Evolutionary conservation across 1,140 invertebrate genomes (phyloP).

Genomic region (Agrilus planipennis): DNA sequence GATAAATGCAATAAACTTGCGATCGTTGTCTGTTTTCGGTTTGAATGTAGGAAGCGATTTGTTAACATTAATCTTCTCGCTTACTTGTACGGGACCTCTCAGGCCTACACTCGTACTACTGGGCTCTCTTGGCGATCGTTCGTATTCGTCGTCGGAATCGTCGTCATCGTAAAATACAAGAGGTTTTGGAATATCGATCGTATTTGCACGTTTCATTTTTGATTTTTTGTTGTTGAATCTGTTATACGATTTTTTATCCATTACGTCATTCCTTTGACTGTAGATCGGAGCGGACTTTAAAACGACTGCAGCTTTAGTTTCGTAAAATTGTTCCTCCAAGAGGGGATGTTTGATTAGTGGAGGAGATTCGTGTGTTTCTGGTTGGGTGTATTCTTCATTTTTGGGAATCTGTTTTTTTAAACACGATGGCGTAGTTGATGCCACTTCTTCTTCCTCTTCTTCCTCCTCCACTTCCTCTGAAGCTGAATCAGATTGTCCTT

Average conservation of each 20-base stretch:
- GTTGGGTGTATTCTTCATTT: too few species aligned
- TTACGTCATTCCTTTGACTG: too few species aligned
- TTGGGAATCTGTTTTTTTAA: too few species aligned
- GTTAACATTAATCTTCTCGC: conserved; percentile 30
- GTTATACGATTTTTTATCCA: conserved; percentile 22
- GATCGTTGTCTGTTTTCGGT: conserved; percentile 72
- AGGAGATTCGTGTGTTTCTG: too few species aligned
- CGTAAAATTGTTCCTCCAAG: too few species aligned
- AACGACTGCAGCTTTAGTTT: too few species aligned
- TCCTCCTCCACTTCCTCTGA: too few species aligned
- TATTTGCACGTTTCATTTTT: conserved; percentile 76
- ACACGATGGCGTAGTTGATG: too few species aligned
- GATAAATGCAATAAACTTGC: conserved; percentile 72
- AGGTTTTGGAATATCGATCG: conserved; percentile 73
- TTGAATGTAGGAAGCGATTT: conserved; percentile 52
- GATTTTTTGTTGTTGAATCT: conserved; percentile 56
- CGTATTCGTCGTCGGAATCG: conserved; percentile 27
- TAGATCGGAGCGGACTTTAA: too few species aligned
- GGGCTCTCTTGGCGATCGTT: conserved; percentile 29
- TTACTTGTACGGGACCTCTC: conserved; percentile 44
- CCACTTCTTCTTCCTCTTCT: too few species aligned
- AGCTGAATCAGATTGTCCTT: conserved; percentile 17
- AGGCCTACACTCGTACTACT: conserved; percentile 34
- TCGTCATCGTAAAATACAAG: conserved; percentile 42
- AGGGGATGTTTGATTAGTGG: too few species aligned